Evolutionary conservation across 2,888 invertebrate species (phyloP), one percentile per base, ranked within the genome.

Genomic region (Habrosyne pyritoides): DNA sequence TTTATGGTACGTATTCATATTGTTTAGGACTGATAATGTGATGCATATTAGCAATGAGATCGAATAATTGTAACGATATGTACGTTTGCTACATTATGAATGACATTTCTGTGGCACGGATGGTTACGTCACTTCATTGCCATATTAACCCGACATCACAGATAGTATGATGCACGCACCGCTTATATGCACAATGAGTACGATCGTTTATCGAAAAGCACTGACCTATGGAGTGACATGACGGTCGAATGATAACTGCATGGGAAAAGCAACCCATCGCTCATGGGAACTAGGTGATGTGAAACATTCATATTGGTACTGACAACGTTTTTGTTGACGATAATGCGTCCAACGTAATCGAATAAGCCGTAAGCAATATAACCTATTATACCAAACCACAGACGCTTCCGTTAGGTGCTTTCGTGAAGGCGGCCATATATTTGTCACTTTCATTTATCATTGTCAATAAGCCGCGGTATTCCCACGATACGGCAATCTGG

Each of bases 281-380:
- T 63, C 77, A 84, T 87, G 87, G 82, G 86, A 87, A 87, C 80
- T 80, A 73, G 81, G 77, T 73, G 77, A 71, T 75, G 72, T 73
- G 71, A 75, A 77, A 60, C 65, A 64, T 65, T 63, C 52, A 65
- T 66, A 63, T 21, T 5, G 4, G 14, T 52, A 64, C 60, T 71
- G 66, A 67, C 63, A 63, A 72, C 64, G 63, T 61, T 59, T 66
- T 57, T 64, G 58, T 66, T 57, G 67, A 64, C 66, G 63, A 71
- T 72, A 59, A 74, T 70, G 66, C 68, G 60, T 73, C 68, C 63
- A 60, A 64, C 60, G 64, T 67, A 77, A 77, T 74, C 73, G 67
- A 66, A 60, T 67, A 67, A 66, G 42, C 18, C 18, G 42, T 18
- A 42, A 33, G 51, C 47, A 54, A 53, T 57, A 56, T 53, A 62